Conservation (phyloP, 2,888 invertebrate species). For the Amphipoea lucens region DNA sequence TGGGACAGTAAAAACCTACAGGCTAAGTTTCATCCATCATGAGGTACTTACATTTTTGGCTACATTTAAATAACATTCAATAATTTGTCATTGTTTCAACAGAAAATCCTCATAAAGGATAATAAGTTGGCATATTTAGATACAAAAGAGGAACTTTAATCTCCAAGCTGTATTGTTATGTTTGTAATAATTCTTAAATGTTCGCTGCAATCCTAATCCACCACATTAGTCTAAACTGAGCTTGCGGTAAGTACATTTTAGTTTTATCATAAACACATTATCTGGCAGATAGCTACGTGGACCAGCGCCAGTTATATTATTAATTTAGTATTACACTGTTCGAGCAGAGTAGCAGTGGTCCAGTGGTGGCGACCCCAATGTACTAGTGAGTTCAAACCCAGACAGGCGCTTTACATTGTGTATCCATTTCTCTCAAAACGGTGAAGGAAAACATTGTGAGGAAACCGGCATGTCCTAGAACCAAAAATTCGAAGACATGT, state of each 20-base stretch:
- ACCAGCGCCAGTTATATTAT: constrained; percentile 41
- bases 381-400: no score
- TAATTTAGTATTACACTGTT: constrained; percentile 15
- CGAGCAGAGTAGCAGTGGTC: no score
- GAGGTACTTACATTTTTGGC: no score
- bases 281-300: constrained; percentile 46
- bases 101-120: constrained; percentile 3
- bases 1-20: not conserved
- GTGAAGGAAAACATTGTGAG: no score
- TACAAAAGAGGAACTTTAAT: constrained; percentile 6
- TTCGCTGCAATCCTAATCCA: constrained; percentile 42
- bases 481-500: no score
- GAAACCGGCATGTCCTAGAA: no score
- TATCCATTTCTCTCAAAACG: no score
- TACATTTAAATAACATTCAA: not conserved
- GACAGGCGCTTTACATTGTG: no score
- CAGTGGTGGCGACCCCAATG: no score
- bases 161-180: constrained; percentile 3
- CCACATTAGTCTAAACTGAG: constrained; percentile 44
- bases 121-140: constrained; percentile 4
- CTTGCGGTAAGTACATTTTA: constrained; percentile 48
- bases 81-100: not conserved
- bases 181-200: constrained; percentile 42
- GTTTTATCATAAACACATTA: constrained; percentile 62
- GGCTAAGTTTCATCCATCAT: not conserved